Percentiles rank a stretch among this genome's conserved stretches.
Evolutionary conservation across 1,140 invertebrate species (phyloP).

Genomic region (Sinonovacula constricta): DNA sequence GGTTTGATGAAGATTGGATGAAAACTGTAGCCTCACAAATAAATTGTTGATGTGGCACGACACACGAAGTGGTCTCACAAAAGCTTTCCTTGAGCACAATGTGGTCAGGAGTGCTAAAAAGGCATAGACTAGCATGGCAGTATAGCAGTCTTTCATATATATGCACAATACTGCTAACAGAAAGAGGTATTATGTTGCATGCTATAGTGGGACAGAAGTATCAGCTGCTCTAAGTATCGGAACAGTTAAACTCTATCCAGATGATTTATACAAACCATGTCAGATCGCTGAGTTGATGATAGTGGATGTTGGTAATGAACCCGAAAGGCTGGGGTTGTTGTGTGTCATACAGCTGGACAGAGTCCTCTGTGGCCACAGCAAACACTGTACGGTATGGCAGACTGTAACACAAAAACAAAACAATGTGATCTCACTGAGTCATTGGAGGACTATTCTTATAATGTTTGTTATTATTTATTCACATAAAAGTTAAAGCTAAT

Average conservation of each 20-base stretch:
- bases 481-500: neutral
- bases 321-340: slow-evolving; percentile 92
- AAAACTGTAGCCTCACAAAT: too few relatives aligned
- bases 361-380: slow-evolving; percentile 92
- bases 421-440: too few relatives aligned
- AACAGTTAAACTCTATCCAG: too few relatives aligned
- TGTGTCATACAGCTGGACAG: slow-evolving; percentile 94
- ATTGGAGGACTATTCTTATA: too few relatives aligned
- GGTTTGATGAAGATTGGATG: neutral
- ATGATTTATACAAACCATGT: slow-evolving; percentile 91
- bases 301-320: slow-evolving; percentile 94
- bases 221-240: too few relatives aligned
- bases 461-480: neutral
- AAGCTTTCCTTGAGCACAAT: neutral
- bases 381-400: slow-evolving; percentile 92
- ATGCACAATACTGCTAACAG: too few relatives aligned
- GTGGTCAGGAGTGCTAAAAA: neutral
- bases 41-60: neutral
- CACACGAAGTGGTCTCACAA: neutral
- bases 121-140: neutral
- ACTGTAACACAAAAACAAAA: slow-evolving; percentile 78
- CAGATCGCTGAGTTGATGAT: slow-evolving; percentile 93
- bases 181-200: too few relatives aligned
- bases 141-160: neutral
- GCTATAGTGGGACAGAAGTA: too few relatives aligned